Evolutionary conservation across 2,113 vertebrate species (phyloP).

Genomic region (Petaurus breviceps): DNA sequence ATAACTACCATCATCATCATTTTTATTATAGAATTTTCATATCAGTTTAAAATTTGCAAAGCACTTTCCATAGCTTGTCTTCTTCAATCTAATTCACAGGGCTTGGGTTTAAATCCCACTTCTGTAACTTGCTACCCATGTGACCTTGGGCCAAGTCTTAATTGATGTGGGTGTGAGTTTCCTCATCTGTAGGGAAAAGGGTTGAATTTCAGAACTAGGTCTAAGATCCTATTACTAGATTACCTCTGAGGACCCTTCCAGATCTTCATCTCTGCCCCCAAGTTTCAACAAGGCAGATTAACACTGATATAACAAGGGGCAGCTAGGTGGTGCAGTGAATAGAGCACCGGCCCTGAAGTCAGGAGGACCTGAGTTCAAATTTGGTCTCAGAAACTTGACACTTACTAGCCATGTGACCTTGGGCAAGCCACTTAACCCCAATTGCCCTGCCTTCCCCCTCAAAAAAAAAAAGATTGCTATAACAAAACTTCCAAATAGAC

Average conservation of each 20-base stretch:
- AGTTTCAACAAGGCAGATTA: not conserved
- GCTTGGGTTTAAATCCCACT: not conserved
- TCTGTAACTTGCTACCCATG: not conserved
- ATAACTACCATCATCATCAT: not conserved
- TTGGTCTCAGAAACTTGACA: too few relatives aligned
- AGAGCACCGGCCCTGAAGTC: too few relatives aligned
- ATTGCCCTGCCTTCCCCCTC: too few relatives aligned
- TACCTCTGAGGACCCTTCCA: not conserved
- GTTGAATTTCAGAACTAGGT: not conserved
- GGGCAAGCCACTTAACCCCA: too few relatives aligned
- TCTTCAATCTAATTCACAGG: not conserved
- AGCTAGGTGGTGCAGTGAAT: too few relatives aligned
- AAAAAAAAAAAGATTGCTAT: too few relatives aligned
- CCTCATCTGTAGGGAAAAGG: not conserved
- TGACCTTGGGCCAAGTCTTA: not conserved
- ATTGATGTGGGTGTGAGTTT: not conserved
- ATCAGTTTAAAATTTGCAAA: not conserved
- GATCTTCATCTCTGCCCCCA: not conserved
- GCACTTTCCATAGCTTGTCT: not conserved
- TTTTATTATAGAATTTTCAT: not conserved
- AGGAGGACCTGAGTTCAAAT: too few relatives aligned
- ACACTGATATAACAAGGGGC: not conserved
- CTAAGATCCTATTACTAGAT: not conserved
- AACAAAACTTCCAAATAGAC: not conserved
- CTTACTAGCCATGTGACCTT: too few relatives aligned